Base-by-base conservation (phyloP, 2,888 invertebrate genomes). In the Cacoxenus indagator region DNA sequence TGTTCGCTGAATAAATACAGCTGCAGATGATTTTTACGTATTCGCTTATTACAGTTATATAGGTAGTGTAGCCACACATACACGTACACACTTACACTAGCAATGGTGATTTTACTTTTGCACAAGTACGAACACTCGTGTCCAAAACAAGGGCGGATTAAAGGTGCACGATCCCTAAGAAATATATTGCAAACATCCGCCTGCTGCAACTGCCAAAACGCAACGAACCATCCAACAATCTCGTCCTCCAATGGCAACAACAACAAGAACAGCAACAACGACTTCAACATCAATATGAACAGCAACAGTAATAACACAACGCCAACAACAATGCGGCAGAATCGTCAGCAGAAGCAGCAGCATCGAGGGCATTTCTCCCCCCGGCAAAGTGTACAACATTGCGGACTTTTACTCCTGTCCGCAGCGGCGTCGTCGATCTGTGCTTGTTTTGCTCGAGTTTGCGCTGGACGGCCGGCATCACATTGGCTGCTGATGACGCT, bases 151-250 rank as follows among this genome's bases (percentile, higher is more conserved):
- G 80, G 81, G 81, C 79, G 84, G 84, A 84, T 84, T 84, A 84
- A 84, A 84, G 83, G 82, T 83, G 83, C 78, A 82, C 76, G 76
- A 81, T 78, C 81, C 81, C 71, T 78, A 78, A 82, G 78, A 81
- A 81, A 81, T 78, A 75, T 78, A 78, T 81, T 76, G 83, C 78
- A 84, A 84, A 84, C 83, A 82, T 83, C 84, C 85, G 84, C 84
- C 83, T 84, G 84, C 84, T 84, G 84, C 84, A 84, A 83, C 84
- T 84, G 83, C 82, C 80, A 77, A 81, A 64, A 64, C 43, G 24
- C 14, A 46, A 14, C 48, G n/a, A 64, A 77, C 77, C 79, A 78
- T 75, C 76, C 78, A 75, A 72, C 73, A 74, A 73, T 71, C 71
- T 62, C 70, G 54, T 65, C 65, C 68, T 65, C 62, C 75, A 68